These are phyloP conservation scores for Trichacis sp. DNA, from an alignment of 2,888 invertebrate species.

Conservation along the genomic window DNA sequence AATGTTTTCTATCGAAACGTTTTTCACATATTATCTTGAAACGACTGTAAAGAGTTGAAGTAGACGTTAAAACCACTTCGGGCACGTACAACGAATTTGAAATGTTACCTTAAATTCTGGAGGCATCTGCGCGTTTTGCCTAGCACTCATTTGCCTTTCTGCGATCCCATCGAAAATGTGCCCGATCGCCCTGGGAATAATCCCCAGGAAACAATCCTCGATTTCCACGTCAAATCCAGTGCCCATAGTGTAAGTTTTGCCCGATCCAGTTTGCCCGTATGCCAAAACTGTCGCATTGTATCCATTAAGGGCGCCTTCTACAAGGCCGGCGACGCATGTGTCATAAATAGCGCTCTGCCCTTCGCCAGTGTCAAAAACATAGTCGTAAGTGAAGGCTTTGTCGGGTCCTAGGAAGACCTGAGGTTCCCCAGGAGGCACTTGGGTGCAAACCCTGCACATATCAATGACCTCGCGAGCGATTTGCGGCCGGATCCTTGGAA, in stretches of 20 bases:
- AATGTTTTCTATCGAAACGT: too few relatives aligned
- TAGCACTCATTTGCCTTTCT: conserved; percentile 70
- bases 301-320: conserved; percentile 93
- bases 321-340: conserved; percentile 84
- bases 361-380: conserved; percentile 88
- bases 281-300: conserved; percentile 98
- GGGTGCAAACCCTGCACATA: conserved; percentile 93
- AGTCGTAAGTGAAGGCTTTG: conserved; percentile 96
- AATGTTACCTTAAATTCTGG: conserved; percentile 76
- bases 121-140: conserved; percentile 77
- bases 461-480: conserved; percentile 93
- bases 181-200: conserved; percentile 94
- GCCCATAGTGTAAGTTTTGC: conserved; percentile 99
- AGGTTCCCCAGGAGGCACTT: conserved; percentile 87
- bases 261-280: conserved; percentile 88
- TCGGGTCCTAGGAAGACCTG: conserved; percentile 93
- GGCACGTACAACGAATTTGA: too few relatives aligned
- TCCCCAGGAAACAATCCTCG: conserved; percentile 74
- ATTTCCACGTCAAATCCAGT: conserved; percentile 88
- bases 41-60: too few relatives aligned
- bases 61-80: too few relatives aligned
- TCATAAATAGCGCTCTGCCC: conserved; percentile 85
- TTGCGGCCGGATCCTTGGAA: conserved; percentile 90
- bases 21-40: too few relatives aligned
- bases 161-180: conserved; percentile 91